Percentiles rank a stretch among this genome's conserved stretches.
These are phyloP conservation scores for Clarias macrocephalus DNA, from an alignment of 2,113 vertebrate species.

Conservation along the genomic window DNA sequence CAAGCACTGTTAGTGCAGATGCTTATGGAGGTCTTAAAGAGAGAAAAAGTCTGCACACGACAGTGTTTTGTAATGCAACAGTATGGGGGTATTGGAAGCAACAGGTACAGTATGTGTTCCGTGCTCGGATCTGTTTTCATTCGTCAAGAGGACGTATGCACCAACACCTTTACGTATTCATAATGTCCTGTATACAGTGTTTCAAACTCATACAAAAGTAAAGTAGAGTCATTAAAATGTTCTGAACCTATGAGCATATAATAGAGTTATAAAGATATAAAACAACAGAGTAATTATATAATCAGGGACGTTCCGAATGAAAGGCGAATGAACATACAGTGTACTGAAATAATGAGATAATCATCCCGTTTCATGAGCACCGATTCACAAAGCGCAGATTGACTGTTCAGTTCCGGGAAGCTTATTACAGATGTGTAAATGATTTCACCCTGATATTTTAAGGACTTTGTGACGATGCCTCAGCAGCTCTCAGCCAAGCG, in stretches of 20 bases:
- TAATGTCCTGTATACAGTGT: not conserved
- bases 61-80: not conserved
- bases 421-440: constrained; percentile 8
- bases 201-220: not conserved
- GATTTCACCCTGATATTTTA: constrained; percentile 33
- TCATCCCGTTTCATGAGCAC: not conserved
- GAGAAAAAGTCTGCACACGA: not conserved
- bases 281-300: not conserved
- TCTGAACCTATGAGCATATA: not conserved
- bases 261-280: not conserved
- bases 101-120: not conserved
- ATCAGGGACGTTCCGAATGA: not conserved
- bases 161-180: not conserved
- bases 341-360: not conserved
- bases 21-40: constrained; percentile 18
- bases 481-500: constrained; percentile 9
- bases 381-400: not conserved
- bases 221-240: not conserved
- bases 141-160: not conserved
- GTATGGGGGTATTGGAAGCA: constrained; percentile 8
- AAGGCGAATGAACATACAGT: not conserved
- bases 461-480: constrained; percentile 32
- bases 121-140: not conserved
- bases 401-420: not conserved
- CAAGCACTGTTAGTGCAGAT: constrained; percentile 11